phyloP scores from a whole-genome alignment of 2,888 invertebrate species.

The Nymphalis polychloros region DNA sequence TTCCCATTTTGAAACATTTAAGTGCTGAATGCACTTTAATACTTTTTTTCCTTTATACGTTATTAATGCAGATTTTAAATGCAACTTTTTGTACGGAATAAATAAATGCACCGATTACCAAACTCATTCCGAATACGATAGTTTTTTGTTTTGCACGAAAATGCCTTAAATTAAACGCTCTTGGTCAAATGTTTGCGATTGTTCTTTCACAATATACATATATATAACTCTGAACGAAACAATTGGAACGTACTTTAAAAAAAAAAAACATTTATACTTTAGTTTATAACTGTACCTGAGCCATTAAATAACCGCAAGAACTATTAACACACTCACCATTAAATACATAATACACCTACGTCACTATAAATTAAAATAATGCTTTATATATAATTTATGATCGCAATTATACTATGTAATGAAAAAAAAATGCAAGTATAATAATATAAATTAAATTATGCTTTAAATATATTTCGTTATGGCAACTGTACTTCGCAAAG shows the following conservation, averaged over 20 bases:
- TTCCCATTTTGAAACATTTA: background rate
- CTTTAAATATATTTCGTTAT: background rate
- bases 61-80: background rate
- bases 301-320: no score
- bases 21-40: background rate
- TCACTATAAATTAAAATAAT: no score
- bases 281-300: no score
- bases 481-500: background rate
- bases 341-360: no score
- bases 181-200: background rate
- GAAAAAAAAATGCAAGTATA: no score
- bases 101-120: conserved; percentile 8
- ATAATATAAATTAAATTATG: no score
- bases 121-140: conserved; percentile 8
- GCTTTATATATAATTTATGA: no score
- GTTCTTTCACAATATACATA: background rate
- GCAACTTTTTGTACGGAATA: background rate
- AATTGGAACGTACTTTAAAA: background rate
- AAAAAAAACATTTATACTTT: no score
- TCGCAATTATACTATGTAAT: no score
- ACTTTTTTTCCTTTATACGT: background rate
- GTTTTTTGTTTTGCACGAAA: conserved; percentile 7
- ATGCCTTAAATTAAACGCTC: background rate
- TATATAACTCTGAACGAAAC: no score
- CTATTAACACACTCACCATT: no score